These are phyloP conservation scores for Pipistrellus pygmaeus DNA, from an alignment of 2,797 vertebrate species.

Conservation along the genomic window DNA sequence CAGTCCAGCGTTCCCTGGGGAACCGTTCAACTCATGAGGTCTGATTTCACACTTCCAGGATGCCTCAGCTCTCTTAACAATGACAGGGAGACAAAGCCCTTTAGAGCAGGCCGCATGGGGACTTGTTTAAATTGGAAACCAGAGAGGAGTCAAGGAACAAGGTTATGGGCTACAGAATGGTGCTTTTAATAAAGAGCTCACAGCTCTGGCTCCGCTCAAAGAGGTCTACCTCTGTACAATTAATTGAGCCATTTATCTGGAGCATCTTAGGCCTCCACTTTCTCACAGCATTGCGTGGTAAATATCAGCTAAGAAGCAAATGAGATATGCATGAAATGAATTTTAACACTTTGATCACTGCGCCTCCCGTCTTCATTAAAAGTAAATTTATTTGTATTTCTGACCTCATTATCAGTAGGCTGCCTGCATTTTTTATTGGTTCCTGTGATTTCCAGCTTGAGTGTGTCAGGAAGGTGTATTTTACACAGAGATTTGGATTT, in stretches of 20 bases:
- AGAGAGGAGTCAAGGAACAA: conserved; percentile 98
- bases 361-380: conserved; percentile 88
- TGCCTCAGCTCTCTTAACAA: conserved; percentile 92
- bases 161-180: conserved; percentile 96
- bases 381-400: conserved; percentile 88
- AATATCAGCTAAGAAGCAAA: conserved; percentile 95
- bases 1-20: conserved; percentile 93
- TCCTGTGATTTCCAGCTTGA: conserved; percentile 82
- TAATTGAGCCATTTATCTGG: conserved; percentile 99
- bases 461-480: conserved; percentile 77
- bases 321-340: conserved; percentile 89
- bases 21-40: conserved; percentile 94
- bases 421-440: conserved; percentile 79
- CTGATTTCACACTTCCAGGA: conserved; percentile 95
- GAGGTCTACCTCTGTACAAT: conserved; percentile 92
- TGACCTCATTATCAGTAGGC: conserved; percentile 85
- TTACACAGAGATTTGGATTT: conserved; percentile 80
- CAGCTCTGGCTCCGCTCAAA: conserved; percentile 90
- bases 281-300: conserved; percentile 94
- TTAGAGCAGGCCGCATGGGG: conserved; percentile 94
- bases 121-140: conserved; percentile 95
- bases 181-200: conserved; percentile 96
- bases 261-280: conserved; percentile 94
- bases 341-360: conserved; percentile 90
- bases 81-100: conserved; percentile 97